phyloP scores from a whole-genome alignment of 1,140 invertebrate genomes.

The Forficula auricularia region DNA sequence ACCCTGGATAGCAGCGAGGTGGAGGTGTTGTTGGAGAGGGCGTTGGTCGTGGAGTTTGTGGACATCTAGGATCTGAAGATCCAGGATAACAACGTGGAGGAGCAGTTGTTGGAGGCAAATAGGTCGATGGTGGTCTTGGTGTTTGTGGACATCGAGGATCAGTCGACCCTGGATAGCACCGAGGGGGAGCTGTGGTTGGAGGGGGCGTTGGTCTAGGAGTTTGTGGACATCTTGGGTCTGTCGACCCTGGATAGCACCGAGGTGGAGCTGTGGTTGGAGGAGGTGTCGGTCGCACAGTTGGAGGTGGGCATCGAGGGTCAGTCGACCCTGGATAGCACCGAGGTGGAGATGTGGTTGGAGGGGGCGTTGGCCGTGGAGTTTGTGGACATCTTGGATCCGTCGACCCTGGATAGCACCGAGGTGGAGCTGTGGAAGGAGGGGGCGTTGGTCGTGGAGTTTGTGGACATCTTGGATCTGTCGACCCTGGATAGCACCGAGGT shows the following conservation, averaged over 20 bases:
- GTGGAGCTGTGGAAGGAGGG: constrained; percentile 13
- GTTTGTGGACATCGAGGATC: constrained; percentile 19
- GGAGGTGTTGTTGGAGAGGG: constrained; percentile 9
- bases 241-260: constrained; percentile 15
- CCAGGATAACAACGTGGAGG: constrained; percentile 23
- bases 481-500: constrained; percentile 19
- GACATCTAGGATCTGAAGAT: constrained; percentile 28
- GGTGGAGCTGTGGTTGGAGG: constrained; percentile 8
- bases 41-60: constrained; percentile 12
- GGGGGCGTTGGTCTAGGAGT: constrained; percentile 13
- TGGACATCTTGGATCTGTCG: constrained; percentile 23
- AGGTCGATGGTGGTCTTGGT: constrained; percentile 9
- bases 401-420: constrained; percentile 19
- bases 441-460: constrained; percentile 6
- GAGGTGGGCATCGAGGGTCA: constrained; percentile 23
- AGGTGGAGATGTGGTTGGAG: constrained; percentile 7
- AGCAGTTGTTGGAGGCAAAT: constrained; percentile 14
- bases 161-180: constrained; percentile 20
- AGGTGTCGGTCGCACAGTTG: constrained; percentile 6
- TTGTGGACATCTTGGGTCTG: constrained; percentile 16
- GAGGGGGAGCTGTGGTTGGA: constrained; percentile 6
- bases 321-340: constrained; percentile 22
- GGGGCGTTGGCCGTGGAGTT: not conserved
- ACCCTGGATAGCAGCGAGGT: constrained; percentile 17
- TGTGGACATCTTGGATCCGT: constrained; percentile 22